phyloP scores from a whole-genome alignment of 64 coral and sea anemone genomes.

The Pocillopora verrucosa region DNA sequence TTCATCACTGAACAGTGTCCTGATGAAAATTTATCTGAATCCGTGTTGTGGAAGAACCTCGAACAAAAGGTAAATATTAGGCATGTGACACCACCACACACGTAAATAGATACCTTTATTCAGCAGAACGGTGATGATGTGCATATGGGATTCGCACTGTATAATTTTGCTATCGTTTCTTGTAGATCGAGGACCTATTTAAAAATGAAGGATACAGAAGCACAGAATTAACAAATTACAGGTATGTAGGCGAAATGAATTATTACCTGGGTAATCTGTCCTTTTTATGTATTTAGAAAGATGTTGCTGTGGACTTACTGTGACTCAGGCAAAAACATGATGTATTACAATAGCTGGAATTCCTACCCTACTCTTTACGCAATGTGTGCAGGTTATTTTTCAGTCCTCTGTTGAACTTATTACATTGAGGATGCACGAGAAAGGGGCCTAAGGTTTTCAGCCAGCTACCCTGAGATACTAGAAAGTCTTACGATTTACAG shows the following conservation, averaged over 20 bases:
- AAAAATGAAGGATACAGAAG: background rate
- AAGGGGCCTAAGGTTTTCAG: no score
- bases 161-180: background rate
- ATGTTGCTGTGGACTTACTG: no score
- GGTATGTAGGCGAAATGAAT: no score
- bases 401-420: no score
- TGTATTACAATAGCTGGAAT: no score
- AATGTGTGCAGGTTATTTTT: background rate
- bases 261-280: no score
- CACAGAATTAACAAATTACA: background rate
- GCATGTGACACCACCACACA: background rate
- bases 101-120: background rate
- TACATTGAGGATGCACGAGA: no score
- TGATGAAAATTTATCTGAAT: background rate
- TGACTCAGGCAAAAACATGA: no score
- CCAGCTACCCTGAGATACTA: no score
- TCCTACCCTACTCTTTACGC: no score
- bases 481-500: no score
- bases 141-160: background rate
- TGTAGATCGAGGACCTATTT: background rate
- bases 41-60: background rate
- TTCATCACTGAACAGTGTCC: background rate
- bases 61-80: background rate
- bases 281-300: no score
- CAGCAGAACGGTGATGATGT: background rate